Percentiles rank a stretch among this genome's conserved stretches.
Conservation (phyloP, 1,140 invertebrate genomes). For the Bradysia coprophila region DNA sequence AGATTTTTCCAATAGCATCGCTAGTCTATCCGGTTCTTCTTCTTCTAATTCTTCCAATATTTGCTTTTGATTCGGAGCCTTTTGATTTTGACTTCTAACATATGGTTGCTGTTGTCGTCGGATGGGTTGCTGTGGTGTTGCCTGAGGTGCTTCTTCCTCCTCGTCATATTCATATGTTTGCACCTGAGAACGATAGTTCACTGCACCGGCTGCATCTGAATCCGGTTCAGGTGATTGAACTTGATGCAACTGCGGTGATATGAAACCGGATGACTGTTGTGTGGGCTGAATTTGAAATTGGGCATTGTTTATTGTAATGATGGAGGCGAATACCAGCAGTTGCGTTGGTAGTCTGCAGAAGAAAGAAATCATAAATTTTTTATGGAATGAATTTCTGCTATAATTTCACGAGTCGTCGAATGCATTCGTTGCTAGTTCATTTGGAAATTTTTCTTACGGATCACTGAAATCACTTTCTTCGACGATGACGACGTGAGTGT, state of each 20-base stretch:
- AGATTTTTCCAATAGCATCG: slow-evolving; percentile 57
- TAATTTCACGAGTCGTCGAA: no score
- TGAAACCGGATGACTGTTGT: neutral
- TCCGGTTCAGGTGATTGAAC: neutral
- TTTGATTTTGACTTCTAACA: slow-evolving; percentile 12
- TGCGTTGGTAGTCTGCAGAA: neutral
- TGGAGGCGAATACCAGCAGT: neutral
- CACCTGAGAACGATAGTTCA: neutral
- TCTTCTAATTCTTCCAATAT: slow-evolving; percentile 53
- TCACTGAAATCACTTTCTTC: no score
- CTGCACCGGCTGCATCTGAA: neutral
- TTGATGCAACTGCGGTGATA: neutral
- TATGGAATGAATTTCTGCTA: no score
- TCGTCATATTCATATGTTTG: neutral
- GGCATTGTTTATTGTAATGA: neutral
- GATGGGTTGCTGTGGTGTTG: neutral
- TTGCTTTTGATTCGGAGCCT: slow-evolving; percentile 13
- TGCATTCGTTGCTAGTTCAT: no score
- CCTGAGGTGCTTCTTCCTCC: neutral
- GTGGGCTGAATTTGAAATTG: no score
- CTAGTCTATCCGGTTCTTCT: slow-evolving; percentile 69
- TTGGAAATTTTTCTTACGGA: no score
- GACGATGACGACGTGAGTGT: no score
- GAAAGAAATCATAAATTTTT: no score
- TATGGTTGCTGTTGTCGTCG: slow-evolving; percentile 14